A percentile compares a stretch with the other conserved stretches of the same genome.
Evolutionary conservation across 2,888 invertebrate species (phyloP).

Genomic region (Clusia tigrina): DNA sequence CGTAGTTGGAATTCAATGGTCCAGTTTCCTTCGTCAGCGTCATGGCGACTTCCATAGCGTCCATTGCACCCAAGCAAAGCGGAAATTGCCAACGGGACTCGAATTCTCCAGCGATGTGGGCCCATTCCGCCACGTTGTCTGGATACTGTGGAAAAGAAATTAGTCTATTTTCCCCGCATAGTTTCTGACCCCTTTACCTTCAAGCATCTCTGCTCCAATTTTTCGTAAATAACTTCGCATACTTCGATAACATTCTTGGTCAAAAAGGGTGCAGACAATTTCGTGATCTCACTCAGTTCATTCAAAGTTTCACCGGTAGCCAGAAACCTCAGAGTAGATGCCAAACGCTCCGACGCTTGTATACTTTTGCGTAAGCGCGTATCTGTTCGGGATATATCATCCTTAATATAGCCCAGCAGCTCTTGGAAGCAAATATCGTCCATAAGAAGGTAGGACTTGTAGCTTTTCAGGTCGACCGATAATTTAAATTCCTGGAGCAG

Average conservation of each 20-base stretch:
- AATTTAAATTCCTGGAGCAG: neutral
- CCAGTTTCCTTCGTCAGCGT: neutral
- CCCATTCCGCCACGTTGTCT: slow-evolving; percentile 3
- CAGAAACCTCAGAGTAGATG: slow-evolving; percentile 13
- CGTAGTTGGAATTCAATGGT: neutral
- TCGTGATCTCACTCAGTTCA: slow-evolving; percentile 11
- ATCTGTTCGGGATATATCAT: neutral
- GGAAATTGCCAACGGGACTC: slow-evolving; percentile 9
- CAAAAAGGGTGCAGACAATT: slow-evolving; percentile 13
- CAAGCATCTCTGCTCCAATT: neutral
- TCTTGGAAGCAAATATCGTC: neutral
- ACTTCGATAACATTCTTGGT: slow-evolving; percentile 5
- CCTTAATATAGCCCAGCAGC: neutral
- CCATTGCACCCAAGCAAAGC: slow-evolving; percentile 9
- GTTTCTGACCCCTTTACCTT: neutral
- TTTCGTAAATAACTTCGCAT: slow-evolving; percentile 9
- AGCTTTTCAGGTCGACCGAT: neutral
- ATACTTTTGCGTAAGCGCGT: slow-evolving; percentile 10
- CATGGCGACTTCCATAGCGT: slow-evolving; percentile 1
- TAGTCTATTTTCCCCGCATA: no score
- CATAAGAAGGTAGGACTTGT: neutral
- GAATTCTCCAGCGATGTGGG: neutral
- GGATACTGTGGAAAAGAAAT: slow-evolving; percentile 18
- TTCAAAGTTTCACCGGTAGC: slow-evolving; percentile 10
- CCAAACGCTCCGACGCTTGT: slow-evolving; percentile 13